Evolutionary conservation across 2,888 invertebrate species (phyloP), one percentile per base, ranked within the genome.

Genomic region (Emmelina monodactyla): DNA sequence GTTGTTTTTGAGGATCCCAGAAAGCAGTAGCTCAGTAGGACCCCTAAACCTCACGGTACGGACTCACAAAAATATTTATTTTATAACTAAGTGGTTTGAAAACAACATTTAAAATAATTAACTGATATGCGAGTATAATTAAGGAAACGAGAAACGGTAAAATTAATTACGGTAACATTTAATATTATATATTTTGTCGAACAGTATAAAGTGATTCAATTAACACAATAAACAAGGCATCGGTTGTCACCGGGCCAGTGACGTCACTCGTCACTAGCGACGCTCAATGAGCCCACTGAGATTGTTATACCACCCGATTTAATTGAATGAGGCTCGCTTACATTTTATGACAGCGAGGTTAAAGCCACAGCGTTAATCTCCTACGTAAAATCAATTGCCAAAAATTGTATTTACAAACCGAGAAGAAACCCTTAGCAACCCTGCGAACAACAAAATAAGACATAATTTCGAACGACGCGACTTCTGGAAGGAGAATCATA

Each of bases 321-420:
- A 78, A 79, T 78, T 70, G 71, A 78, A 78, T 76, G 72, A 72
- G 67, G 66, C 57, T 73, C 71, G 76, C 67, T 73, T 69, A 76
- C 71, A 75, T 72, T 76, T 78, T 67, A 72, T 65, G 71, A 66
- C 63, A 58, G 58, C 59, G 55, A 54, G 49, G 55, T 50, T 58
- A 63, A 75, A 71, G 62, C 65, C 69, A 50, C 60, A 58, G 61
- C 62, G 68, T 75, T 76, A 75, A 78, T 75, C 73, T 70, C 53
- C 54, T 50, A 53, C 56, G 61, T 64, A 61, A 71, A 75, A 75
- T 75, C 73, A 76, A 76, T 76, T 71, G 67, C 65, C 69, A 75
- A 72, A 75, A 25, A 25, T 11, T 25, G 25, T 25, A 10, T 10
- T 4, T 10, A 3, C 25, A 9, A 9, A 3, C n/a, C 11, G 11